These are phyloP conservation scores for Dusona sp. DNA, from an alignment of 2,888 invertebrate genomes.

Conservation along the genomic window DNA sequence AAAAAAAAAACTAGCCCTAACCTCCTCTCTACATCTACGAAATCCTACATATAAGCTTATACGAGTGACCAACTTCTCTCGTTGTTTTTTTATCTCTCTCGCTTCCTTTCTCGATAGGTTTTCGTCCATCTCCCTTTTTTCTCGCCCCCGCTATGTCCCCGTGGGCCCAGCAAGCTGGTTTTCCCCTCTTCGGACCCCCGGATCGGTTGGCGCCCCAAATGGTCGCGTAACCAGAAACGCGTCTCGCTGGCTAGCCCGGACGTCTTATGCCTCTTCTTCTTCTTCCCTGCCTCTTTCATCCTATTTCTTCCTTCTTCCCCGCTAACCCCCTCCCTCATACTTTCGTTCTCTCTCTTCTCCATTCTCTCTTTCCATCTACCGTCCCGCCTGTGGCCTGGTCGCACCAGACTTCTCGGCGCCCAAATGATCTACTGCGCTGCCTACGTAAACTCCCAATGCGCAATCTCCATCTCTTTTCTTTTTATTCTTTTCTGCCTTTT, in stretches of 20 bases:
- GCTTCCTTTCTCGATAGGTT: slow-evolving; percentile 49
- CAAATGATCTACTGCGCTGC: slow-evolving; percentile 82
- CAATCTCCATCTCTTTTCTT: slow-evolving; percentile 65
- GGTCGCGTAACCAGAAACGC: slow-evolving; percentile 84
- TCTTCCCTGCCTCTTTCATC: slow-evolving; percentile 19
- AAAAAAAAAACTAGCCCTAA: slow-evolving; percentile 47
- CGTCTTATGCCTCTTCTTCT: slow-evolving; percentile 31
- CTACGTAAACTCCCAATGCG: slow-evolving; percentile 61
- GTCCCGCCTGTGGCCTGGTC: slow-evolving; percentile 66
- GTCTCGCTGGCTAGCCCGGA: slow-evolving; percentile 75
- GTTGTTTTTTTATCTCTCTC: background rate
- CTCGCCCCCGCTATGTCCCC: slow-evolving; percentile 55
- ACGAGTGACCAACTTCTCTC: slow-evolving; percentile 1
- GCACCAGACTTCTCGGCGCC: slow-evolving; percentile 85
- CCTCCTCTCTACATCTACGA: slow-evolving; percentile 23
- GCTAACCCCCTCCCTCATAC: background rate
- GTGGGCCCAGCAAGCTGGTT: slow-evolving; percentile 57
- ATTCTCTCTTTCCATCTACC: slow-evolving; percentile 18
- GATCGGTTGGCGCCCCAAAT: slow-evolving; percentile 84
- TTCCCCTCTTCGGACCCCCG: slow-evolving; percentile 64
- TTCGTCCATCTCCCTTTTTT: slow-evolving; percentile 38
- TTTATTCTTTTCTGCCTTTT: slow-evolving; percentile 29
- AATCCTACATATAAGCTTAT: slow-evolving; percentile 8
- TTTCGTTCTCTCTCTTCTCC: too few relatives aligned
- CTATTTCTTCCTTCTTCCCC: background rate